Base-by-base conservation (phyloP, 2,888 invertebrate genomes). In the Autographa gamma region DNA sequence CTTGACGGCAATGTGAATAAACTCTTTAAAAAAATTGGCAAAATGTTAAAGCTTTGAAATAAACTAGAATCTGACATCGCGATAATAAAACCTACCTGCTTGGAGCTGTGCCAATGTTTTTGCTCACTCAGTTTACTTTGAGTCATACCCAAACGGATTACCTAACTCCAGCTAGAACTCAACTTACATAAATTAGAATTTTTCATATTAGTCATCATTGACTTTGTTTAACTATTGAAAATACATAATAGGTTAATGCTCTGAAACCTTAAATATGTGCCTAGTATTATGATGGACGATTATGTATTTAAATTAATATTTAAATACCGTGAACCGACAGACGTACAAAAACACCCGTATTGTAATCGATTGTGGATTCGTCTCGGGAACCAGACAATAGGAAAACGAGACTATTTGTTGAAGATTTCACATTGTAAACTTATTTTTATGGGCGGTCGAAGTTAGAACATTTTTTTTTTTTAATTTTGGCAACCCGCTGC, bases 81-180 rank as follows among this genome's bases (percentile, higher is more conserved):
- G 16, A 54, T 65, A 60, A 5, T 71, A 74, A 77, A 75, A 71
- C 60, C 59, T 81, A 67, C 70, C 69, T 72, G 70, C 38, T 82
- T 80, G 81, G 76, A 73, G 5, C 8, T 56, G 18, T 71, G 79
- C 82, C 82, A 82, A 77, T 75, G 69, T 74, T 80, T 82, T 75
- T 76, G 72, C 71, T 71, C 67, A 73, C 69, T 69, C 69, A 63
- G 60, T 61, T 43, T 41, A 38, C 56, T 67, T 58, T 77, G 74
- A 81, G 70, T 81, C 79, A 77, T 76, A 61, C 14, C 59, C 38
- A 31, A 60, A 60, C 64, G 25, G 63, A 72, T 71, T 70, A 77
- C 72, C 64, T 69, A 75, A 71, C 68, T 56, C 61, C 34, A 48
- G 60, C 63, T 61, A 63, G 19, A 34, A 66, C 14, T 61, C 38